Evolutionary conservation across 2,888 invertebrate genomes (phyloP), one percentile per base, ranked within the genome.

Genomic region (Cephus sareptanus): DNA sequence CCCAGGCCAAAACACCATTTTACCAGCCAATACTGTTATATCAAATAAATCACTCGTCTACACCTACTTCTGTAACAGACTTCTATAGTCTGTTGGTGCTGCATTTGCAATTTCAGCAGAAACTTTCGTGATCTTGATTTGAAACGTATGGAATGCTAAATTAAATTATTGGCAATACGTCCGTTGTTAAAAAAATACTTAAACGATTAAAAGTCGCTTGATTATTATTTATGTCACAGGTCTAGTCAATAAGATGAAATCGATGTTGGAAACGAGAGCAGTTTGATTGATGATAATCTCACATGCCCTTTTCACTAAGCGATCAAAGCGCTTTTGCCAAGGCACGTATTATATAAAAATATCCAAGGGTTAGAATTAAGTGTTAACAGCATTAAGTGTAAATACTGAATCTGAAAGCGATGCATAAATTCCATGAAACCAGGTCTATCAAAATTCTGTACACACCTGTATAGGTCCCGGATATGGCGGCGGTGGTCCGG

Each of bases 401-500:
- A 78, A 87, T 82, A 85, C 83, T 81, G 79, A 87, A 83, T 85
- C 83, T 84, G 81, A 86, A 89, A 89, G 89, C 88, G 81, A 92
- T 90, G 90, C 91, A 92, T 91, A 89, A 92, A 92, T 91, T 92
- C 91, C 89, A 89, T 84, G 81, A 86, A 85, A 83, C 82, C 84
- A 83, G 85, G 80, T 82, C 80, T 76, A 79, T 79, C 12, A 79
- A 15, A 75, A 31, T 31, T 75, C 37, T 73, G 71, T 76, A 88
- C 89, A 81, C 86, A 92, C 92, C 89, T 91, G 92, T 83, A 91
- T 92, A 12, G 93, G 94, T 83, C 94, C 94, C 35, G 95, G 95
- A 88, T 94, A 95, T 1, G 94, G 94, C n/a, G 94, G 95, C 30
- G 95, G 94, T 11, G 95, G 95, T 75, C 95, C 95, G 34, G 95